These are phyloP conservation scores for Zygogramma bicolorata DNA, from an alignment of 2,888 invertebrate genomes.

Conservation along the genomic window DNA sequence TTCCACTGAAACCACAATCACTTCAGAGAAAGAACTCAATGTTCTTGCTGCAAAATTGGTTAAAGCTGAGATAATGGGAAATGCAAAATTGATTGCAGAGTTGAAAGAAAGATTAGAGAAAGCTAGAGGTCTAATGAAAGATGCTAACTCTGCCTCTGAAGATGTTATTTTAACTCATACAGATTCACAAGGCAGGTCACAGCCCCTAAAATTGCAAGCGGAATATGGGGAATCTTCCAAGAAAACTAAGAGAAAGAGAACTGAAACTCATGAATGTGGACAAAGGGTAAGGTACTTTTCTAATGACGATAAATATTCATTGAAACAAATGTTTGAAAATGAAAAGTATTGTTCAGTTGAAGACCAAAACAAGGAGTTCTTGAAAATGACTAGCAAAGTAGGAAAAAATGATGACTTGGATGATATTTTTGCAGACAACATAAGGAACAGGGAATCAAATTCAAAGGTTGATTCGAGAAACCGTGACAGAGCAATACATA, in stretches of 20 bases:
- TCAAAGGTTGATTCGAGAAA: conserved; percentile 74
- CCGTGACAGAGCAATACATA: conserved; percentile 76
- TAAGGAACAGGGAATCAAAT: conserved; percentile 75
- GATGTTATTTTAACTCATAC: conserved; percentile 78
- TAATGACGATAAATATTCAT: conserved; percentile 89
- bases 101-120: conserved; percentile 81
- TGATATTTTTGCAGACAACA: conserved; percentile 86
- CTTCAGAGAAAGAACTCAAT: conserved; percentile 86
- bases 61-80: conserved; percentile 94
- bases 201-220: conserved; percentile 70
- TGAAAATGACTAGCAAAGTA: conserved; percentile 77
- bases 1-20: conserved; percentile 9
- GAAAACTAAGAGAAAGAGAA: conserved; percentile 69
- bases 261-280: conserved; percentile 79
- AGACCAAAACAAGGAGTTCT: conserved; percentile 85
- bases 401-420: conserved; percentile 82
- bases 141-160: conserved; percentile 50
- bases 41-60: conserved; percentile 89
- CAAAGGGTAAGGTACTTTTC: conserved; percentile 86
- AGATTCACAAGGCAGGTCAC: conserved; percentile 75
- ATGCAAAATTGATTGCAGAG: conserved; percentile 76
- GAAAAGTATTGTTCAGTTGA: conserved; percentile 85
- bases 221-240: conserved; percentile 66
- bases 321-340: conserved; percentile 86
- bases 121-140: conserved; percentile 70